Base-by-base conservation (phyloP, 37 sponge, comb jelly and placozoan genomes). In the Bolinopsis microptera region DNA sequence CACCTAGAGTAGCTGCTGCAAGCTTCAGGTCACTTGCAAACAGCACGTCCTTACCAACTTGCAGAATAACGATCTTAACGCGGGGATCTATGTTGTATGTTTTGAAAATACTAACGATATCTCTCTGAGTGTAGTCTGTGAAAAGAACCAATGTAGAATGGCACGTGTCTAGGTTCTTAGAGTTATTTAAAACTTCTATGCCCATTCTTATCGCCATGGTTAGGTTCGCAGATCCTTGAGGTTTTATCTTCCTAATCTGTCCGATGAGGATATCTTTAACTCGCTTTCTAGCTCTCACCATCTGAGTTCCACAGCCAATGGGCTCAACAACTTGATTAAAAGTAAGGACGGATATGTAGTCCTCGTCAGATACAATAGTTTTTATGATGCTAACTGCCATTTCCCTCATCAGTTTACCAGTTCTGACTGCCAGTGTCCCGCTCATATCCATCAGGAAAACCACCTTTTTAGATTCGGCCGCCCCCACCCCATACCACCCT, bases 361-460 rank as follows among this genome's bases (percentile, higher is more conserved):
- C 75, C 25, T 72, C 75, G 18, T 72, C 75, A 30, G 75, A 72
- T 28, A 72, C 25, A n/a, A 72, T 72, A 72, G 75, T 72, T 24
- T 72, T 72, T 5, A 72, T 72, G 31, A 72, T 5, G 75, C 18
- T 72, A 24, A 72, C 31, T 72, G 75, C 75, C 27, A 28, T 72
- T 28, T 72, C 75, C 75, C 75, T 5, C 75, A 72, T 72, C 3
- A 72, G 75, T 28, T 72, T 72, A 5, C 27, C 75, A 23, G 75
- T 5, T 28, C 31, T 2, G 5, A n/a, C 75, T 8, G 31, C 75
- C 25, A 72, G 75, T 5, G 75, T 72, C 5, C 75, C 75, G 75
- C 75, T 72, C 75, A 30, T 72, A 24, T 72, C 75, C 75, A 72
- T 72, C 31, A 72, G 25, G 75, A 72, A 72, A 5, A 72, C 75